These are phyloP conservation scores for Lepidurus apus DNA, from an alignment of 1,140 invertebrate species.

Conservation along the genomic window DNA sequence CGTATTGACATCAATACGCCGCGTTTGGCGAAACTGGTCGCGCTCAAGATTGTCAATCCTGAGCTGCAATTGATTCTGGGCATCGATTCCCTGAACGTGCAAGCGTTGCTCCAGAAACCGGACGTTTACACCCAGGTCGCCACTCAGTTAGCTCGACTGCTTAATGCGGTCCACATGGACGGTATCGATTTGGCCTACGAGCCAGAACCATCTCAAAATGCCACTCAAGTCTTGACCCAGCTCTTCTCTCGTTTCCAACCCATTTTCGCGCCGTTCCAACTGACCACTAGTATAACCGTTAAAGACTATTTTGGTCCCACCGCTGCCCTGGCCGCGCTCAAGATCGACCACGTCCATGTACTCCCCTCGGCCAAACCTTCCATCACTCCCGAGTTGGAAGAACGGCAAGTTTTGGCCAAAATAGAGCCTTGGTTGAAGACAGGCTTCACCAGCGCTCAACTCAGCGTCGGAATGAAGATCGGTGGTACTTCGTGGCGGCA, in stretches of 20 bases:
- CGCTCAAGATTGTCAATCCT: not conserved
- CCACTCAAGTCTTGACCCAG: not conserved
- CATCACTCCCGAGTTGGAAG: not conserved
- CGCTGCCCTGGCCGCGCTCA: not conserved
- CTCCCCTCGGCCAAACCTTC: constrained; percentile 4
- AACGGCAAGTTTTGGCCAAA: not conserved
- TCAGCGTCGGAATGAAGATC: not conserved
- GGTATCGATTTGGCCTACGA: not conserved
- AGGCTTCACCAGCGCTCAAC: not conserved
- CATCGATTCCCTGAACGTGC: not conserved
- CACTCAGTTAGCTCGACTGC: not conserved
- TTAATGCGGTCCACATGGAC: not conserved
- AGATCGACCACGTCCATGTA: not conserved
- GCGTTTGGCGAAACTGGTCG: not conserved
- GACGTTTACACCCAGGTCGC: not conserved
- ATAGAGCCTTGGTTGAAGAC: not conserved
- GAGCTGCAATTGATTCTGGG: not conserved
- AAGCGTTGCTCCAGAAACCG: not conserved
- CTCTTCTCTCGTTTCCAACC: not conserved
- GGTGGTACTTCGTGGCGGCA: not conserved
- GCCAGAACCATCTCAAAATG: not conserved
- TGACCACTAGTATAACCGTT: not conserved
- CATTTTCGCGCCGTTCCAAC: not conserved
- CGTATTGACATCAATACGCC: constrained; percentile 7
- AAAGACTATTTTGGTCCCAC: not conserved